Evolutionary conservation across 2,888 invertebrate species (phyloP), one percentile per base, ranked within the genome.

Genomic region (Sphaerophoria taeniata): DNA sequence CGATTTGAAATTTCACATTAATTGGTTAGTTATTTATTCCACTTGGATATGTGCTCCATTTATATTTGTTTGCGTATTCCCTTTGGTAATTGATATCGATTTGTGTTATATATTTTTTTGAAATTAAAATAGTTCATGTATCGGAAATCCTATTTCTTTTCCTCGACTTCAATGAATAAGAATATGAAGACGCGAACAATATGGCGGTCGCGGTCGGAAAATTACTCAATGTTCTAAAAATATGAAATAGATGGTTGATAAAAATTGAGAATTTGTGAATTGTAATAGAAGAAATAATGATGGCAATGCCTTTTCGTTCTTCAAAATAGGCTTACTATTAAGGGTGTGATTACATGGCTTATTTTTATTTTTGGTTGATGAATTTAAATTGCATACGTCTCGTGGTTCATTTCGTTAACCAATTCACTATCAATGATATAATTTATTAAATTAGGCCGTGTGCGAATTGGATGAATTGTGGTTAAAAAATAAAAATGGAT

Each of bases 71-170:
- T 84, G 78, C 87, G 88, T 87, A 82, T 87, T 88, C 88, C 88
- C 87, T 87, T 87, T 71, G 73, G 53, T 7, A 69, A 75, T 79
- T 79, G 47, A 60, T 71, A 56, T 53, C 49, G 80, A 69, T 82
- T 89, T 86, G 77, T 82, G 87, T 87, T 89, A 90, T 89, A 89
- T 16, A 36, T 49, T 49, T 65, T 49, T 90, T 60, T 39, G 11
- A 39, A 43, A 89, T 89, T 87, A 88, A 90, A 89, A 90, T 87
- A 86, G 87, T 89, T 88, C 83, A 87, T 88, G 88, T 87, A 88
- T 87, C 84, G 87, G 73, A 88, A 72, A 88, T 87, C 88, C 87
- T 88, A 88, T 88, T 87, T 87, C 88, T 88, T 88, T 88, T 87
- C 9, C 9, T 39, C 39, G 39, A 11, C 87, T 24, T 24, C 24